Conservation (phyloP, 2,888 invertebrate genomes). For the Zonitis immaculata region DNA sequence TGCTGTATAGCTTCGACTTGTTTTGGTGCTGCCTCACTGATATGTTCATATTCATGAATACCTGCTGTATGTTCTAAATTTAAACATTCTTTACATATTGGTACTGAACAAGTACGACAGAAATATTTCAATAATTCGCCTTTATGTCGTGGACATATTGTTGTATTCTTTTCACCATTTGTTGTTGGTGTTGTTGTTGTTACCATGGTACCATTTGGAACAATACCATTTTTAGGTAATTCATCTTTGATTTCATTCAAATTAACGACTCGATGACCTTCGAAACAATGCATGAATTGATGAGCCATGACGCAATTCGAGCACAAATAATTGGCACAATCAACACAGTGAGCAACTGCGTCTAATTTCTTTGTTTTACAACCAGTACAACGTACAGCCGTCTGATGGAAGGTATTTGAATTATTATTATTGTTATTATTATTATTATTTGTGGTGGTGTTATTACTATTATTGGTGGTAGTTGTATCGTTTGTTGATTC, state of each 20-base stretch:
- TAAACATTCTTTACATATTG: conserved; percentile 95
- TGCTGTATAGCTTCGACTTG: conserved; percentile 78
- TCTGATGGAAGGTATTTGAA: conserved; percentile 45
- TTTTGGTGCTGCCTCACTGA: conserved; percentile 76
- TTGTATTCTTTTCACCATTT: conserved; percentile 59
- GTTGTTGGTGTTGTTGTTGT: no score
- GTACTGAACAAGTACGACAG: conserved; percentile 88
- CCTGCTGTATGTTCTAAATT: conserved; percentile 77
- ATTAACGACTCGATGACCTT: conserved; percentile 86
- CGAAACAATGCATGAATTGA: conserved; percentile 98
- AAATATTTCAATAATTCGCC: conserved; percentile 88
- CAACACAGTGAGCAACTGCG: conserved; percentile 93
- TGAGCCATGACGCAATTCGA: conserved; percentile 98
- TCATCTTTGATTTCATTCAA: conserved; percentile 63
- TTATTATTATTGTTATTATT: conserved; percentile 25
- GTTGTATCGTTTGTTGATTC: conserved; percentile 37
- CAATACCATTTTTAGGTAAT: conserved; percentile 48
- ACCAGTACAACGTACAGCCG: conserved; percentile 79
- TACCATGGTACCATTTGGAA: conserved; percentile 41
- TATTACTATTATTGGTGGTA: conserved; percentile 18
- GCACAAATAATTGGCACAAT: conserved; percentile 94
- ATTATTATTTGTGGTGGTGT: conserved; percentile 16
- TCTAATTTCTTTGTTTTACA: conserved; percentile 93
- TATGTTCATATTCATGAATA: conserved; percentile 82
- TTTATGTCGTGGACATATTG: conserved; percentile 81